These are phyloP conservation scores for Rhabditoides inermis DNA, from an alignment of 2,888 invertebrate species.

Conservation along the genomic window DNA sequence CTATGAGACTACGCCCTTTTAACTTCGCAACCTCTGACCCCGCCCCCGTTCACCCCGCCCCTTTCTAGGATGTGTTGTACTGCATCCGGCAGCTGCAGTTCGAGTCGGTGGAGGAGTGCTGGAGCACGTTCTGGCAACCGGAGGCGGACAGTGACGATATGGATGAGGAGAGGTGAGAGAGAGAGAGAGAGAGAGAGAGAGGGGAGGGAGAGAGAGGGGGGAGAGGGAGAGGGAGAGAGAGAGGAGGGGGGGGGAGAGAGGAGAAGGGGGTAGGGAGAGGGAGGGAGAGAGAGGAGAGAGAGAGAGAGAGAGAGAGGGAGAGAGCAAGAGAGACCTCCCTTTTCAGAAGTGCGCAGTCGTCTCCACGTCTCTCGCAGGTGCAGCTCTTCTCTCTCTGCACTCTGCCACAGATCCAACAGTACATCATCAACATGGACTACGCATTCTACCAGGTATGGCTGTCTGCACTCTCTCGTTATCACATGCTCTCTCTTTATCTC, in stretches of 20 bases:
- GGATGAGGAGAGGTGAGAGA: slow-evolving; percentile 17
- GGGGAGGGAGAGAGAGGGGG: too few species aligned
- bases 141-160: slow-evolving; percentile 1
- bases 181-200: too few species aligned
- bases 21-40: neutral
- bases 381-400: slow-evolving; percentile 54
- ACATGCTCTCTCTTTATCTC: too few species aligned
- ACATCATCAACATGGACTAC: slow-evolving; percentile 55
- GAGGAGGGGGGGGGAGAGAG: too few species aligned
- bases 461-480: too few species aligned
- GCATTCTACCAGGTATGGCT: slow-evolving; percentile 75
- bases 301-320: too few species aligned
- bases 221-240: too few species aligned
- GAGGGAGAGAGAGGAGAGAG: too few species aligned
- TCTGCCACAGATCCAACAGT: slow-evolving; percentile 54
- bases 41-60: neutral
- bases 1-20: too few species aligned
- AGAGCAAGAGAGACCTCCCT: too few species aligned
- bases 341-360: too few species aligned
- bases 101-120: slow-evolving; percentile 76
- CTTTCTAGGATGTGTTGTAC: slow-evolving; percentile 71
- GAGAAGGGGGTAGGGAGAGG: too few species aligned
- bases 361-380: slow-evolving; percentile 21
- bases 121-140: slow-evolving; percentile 77
- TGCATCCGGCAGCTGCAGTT: slow-evolving; percentile 83